Evolutionary conservation across 2,797 vertebrate species (phyloP).

Genomic region (Cirrhinus molitorella): DNA sequence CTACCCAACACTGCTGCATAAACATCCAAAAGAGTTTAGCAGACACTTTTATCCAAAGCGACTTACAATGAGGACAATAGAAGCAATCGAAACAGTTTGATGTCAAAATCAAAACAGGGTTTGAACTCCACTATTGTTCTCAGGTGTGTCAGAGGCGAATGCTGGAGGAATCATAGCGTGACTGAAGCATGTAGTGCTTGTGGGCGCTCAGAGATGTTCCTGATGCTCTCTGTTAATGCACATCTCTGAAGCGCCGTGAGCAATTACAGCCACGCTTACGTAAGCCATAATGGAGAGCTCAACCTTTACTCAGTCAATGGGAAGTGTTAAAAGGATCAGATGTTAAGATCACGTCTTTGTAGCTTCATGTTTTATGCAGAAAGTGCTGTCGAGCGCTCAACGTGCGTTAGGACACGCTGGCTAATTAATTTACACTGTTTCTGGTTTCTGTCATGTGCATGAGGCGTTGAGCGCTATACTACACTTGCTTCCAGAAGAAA

Average conservation of each 20-base stretch:
- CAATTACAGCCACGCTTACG: background rate
- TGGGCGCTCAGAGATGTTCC: no score
- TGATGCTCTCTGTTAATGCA: slow-evolving; percentile 1
- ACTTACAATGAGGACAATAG: no score
- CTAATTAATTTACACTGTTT: background rate
- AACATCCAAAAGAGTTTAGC: no score
- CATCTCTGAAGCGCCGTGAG: background rate
- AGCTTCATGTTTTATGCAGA: background rate
- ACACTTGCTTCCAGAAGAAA: background rate
- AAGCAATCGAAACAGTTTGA: background rate
- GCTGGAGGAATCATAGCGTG: background rate
- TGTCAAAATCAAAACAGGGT: background rate
- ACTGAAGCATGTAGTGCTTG: background rate
- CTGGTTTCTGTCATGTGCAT: background rate
- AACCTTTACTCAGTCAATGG: background rate
- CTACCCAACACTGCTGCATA: no score
- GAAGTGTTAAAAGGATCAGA: slow-evolving; percentile 18
- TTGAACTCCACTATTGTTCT: background rate
- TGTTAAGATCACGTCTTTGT: slow-evolving; percentile 10
- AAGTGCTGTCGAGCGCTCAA: background rate
- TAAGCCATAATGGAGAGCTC: background rate
- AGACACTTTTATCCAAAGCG: no score
- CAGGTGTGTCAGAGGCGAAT: background rate
- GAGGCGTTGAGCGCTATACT: background rate
- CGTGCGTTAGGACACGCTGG: background rate